Evolutionary conservation across 2,113 vertebrate species (phyloP).

Genomic region (Oreochromis niloticus): DNA sequence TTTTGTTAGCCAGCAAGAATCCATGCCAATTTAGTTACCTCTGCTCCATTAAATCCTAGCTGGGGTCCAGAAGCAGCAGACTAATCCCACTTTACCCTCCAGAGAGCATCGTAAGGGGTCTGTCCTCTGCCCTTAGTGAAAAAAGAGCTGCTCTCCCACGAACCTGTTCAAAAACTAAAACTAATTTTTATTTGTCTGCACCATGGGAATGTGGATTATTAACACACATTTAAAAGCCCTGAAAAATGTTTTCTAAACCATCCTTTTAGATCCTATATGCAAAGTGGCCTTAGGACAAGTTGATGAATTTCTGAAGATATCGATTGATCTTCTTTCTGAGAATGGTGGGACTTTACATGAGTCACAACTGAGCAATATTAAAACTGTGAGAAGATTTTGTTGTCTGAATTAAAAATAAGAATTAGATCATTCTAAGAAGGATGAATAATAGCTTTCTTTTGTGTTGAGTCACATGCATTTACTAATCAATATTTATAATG

Average conservation of each 20-base stretch:
- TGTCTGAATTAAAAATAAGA: background rate
- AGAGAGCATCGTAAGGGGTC: conserved; percentile 40
- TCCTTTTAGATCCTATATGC: background rate
- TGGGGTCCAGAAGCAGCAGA: conserved; percentile 30
- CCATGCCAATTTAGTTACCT: conserved; percentile 53
- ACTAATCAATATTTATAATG: background rate
- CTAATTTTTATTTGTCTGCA: background rate
- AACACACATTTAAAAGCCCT: background rate
- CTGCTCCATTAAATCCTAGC: conserved; percentile 64
- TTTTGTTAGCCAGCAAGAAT: conserved; percentile 46
- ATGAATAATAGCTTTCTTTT: background rate
- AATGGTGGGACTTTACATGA: background rate
- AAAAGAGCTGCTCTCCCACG: background rate
- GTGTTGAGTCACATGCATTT: background rate
- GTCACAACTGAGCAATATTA: background rate
- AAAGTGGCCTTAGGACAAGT: background rate
- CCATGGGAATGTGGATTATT: background rate
- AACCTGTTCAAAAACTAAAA: background rate
- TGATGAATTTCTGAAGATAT: background rate
- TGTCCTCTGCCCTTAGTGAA: background rate
- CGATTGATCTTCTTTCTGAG: background rate
- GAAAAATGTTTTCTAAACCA: background rate
- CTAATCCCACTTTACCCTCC: conserved; percentile 66
- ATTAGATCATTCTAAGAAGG: background rate
- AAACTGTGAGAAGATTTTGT: background rate